Evolutionary conservation across 2,113 vertebrate species (phyloP).

Genomic region (Thunnus thynnus): DNA sequence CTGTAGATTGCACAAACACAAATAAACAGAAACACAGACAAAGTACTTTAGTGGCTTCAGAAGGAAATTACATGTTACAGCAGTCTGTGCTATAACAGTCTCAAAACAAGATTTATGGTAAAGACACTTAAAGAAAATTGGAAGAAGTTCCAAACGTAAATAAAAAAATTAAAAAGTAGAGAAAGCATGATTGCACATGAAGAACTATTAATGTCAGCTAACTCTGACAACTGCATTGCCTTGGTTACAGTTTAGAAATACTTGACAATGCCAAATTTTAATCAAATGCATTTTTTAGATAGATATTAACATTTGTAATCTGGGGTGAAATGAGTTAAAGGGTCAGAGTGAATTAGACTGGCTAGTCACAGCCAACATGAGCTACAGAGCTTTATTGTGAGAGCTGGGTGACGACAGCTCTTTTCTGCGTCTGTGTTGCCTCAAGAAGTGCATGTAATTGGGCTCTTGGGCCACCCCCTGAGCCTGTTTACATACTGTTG

Average conservation of each 20-base stretch:
- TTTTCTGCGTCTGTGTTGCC: constrained; percentile 66
- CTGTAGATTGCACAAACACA: constrained; percentile 25
- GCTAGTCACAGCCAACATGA: constrained; percentile 17
- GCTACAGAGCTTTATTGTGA: constrained; percentile 51
- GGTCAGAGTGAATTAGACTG: constrained; percentile 1
- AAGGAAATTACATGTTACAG: constrained; percentile 18
- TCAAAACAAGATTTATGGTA: neutral
- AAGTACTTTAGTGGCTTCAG: neutral
- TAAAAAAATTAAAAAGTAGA: neutral
- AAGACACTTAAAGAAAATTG: neutral
- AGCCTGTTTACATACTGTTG: constrained; percentile 71
- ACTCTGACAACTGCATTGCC: neutral
- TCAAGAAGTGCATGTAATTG: constrained; percentile 70
- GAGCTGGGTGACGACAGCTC: constrained; percentile 47
- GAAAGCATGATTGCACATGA: neutral
- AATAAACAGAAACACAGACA: constrained; percentile 19
- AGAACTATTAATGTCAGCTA: neutral
- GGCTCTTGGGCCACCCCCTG: constrained; percentile 69
- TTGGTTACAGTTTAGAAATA: neutral
- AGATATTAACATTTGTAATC: constrained; percentile 30
- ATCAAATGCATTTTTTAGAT: constrained; percentile 16
- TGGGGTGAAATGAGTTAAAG: constrained; percentile 21
- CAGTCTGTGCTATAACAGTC: constrained; percentile 1
- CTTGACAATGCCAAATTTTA: neutral
- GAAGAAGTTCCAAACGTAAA: neutral